Evolutionary conservation across 2,888 invertebrate genomes (phyloP), one percentile per base, ranked within the genome.

Genomic region (Diploptera punctata): DNA sequence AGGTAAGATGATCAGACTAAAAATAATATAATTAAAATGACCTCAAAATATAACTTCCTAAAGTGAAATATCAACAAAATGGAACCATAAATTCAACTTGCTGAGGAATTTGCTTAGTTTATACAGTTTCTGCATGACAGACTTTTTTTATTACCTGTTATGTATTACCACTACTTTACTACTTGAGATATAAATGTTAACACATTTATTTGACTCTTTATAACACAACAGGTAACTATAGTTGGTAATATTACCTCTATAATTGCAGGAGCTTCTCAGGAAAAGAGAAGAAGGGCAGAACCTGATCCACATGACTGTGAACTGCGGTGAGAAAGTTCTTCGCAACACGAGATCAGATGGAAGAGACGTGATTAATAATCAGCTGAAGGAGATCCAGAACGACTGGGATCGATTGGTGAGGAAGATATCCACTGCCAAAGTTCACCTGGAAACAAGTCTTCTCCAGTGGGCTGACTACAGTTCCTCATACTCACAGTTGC

Each of bases 401-500:
- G 96, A 97, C 79, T 97, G 97, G 97, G 95, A 97, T 80, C 88
- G 95, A 74, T 85, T 96, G 13, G 93, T 95, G 0, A 94, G 94
- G 83, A 96, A 95, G 82, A 93, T 97, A 87, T 93, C 94, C 0
- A 95, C 93, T 0, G 93, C 94, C 0, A 97, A 97, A 83, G 95
- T 95, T 16, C 92, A 94, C 78, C 83, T 98, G 44, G 97, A 98
- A 83, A 95, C 95, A 0, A 92, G 93, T 77, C 85, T 97, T 16
- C 85, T 97, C 49, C 97, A 98, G 88, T 98, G 97, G 97, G 95
- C 96, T 7, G 96, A 97, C 81, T 98, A 97, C 82, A 96, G 94
- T 81, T 96, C 96, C 70, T 96, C 95, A 72, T 97, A 95, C 81
- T 91, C 93, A 19, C 96, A 97, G 81, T 84, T 98, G 26, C 93